A percentile compares a stretch with the other conserved stretches of the same genome.
Conservation (phyloP, 2,888 invertebrate genomes). For the Sipha maydis region DNA sequence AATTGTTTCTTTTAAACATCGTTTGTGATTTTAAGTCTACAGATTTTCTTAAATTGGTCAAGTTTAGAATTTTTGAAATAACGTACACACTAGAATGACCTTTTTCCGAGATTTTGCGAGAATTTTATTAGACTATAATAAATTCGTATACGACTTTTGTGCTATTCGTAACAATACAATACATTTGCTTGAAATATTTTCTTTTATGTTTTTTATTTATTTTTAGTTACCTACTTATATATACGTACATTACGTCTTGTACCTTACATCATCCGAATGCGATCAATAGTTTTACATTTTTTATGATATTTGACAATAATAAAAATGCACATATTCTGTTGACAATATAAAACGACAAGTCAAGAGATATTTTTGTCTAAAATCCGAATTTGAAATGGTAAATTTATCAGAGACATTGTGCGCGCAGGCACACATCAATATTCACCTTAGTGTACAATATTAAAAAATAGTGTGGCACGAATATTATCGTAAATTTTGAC, state of each 20-base stretch:
- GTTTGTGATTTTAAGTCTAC: neutral
- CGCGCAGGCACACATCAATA: neutral
- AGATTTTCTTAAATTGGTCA: neutral
- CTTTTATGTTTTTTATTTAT: conserved; percentile 25
- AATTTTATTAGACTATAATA: conserved; percentile 36
- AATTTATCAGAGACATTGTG: neutral
- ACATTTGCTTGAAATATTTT: conserved; percentile 3
- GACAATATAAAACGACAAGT: neutral
- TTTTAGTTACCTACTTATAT: conserved; percentile 10
- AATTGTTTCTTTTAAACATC: neutral
- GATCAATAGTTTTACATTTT: conserved; percentile 36
- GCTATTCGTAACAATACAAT: conserved; percentile 3
- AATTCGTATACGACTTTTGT: conserved; percentile 11
- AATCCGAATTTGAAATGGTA: neutral
- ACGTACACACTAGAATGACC: neutral
- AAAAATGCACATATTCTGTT: neutral
- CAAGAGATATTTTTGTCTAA: neutral
- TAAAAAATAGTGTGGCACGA: neutral
- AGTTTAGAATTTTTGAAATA: neutral
- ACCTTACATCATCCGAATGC: neutral
- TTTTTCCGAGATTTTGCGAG: conserved; percentile 2
- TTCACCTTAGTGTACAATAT: neutral
- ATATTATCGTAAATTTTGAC: neutral
- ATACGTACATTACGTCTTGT: neutral
- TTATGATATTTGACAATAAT: conserved; percentile 1